A percentile compares a stretch with the other conserved stretches of the same genome.
These are phyloP conservation scores for Stenodema calcarata DNA, from an alignment of 2,888 invertebrate species.

Conservation along the genomic window DNA sequence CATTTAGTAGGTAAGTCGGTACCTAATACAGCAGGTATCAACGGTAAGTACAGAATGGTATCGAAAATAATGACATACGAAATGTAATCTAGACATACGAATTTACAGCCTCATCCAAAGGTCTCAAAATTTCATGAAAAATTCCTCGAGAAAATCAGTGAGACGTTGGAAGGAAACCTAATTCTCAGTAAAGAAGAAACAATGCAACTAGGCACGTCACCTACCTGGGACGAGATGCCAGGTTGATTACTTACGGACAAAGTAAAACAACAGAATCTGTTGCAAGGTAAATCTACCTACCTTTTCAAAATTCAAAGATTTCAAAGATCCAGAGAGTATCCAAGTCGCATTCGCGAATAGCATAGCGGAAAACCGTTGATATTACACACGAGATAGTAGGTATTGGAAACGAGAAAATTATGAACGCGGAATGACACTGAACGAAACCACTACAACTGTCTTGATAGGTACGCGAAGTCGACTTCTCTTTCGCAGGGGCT, in stretches of 20 bases:
- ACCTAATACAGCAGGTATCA: too few relatives aligned
- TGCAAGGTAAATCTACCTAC: background rate
- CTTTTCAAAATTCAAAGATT: background rate
- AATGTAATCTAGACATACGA: too few relatives aligned
- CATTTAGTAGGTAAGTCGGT: too few relatives aligned
- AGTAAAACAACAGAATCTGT: background rate
- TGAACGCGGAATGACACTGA: background rate
- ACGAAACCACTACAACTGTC: conserved; percentile 1
- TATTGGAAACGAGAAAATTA: background rate
- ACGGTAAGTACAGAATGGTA: too few relatives aligned
- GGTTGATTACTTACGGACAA: background rate
- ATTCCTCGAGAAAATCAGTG: too few relatives aligned
- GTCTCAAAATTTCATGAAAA: background rate
- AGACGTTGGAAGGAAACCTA: background rate
- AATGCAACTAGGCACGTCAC: conserved; percentile 20
- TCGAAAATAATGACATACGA: too few relatives aligned
- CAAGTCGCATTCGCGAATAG: background rate
- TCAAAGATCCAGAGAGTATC: background rate
- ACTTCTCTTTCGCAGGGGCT: background rate
- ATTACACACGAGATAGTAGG: background rate
- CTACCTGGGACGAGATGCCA: background rate
- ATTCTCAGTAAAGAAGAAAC: background rate
- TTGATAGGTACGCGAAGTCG: background rate
- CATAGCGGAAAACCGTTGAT: background rate
- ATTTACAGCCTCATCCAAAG: too few relatives aligned